These are phyloP conservation scores for Bursaphelenchus okinawaensis DNA, from an alignment of 2,888 invertebrate species.

Conservation along the genomic window DNA sequence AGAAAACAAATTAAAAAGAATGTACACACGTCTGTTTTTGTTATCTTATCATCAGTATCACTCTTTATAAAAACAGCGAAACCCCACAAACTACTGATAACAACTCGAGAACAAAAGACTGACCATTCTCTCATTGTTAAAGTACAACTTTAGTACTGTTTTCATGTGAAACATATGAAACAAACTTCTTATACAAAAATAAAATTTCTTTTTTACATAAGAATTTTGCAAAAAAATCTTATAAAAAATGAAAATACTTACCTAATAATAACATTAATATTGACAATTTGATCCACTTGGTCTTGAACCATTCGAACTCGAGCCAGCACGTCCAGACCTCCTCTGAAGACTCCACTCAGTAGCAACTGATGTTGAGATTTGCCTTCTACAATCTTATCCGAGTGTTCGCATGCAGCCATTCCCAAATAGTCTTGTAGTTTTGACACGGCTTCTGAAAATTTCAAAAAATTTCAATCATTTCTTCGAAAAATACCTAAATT, in stretches of 20 bases:
- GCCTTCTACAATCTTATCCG: slow-evolving; percentile 76
- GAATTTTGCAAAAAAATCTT: background rate
- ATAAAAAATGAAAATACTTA: slow-evolving; percentile 20
- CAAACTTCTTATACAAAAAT: background rate
- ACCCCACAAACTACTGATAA: no score
- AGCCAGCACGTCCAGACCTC: slow-evolving; percentile 64
- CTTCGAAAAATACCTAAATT: slow-evolving; percentile 3
- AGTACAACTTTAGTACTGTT: background rate
- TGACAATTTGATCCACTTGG: slow-evolving; percentile 47
- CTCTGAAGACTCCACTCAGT: slow-evolving; percentile 80
- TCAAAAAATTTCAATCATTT: background rate
- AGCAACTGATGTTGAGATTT: slow-evolving; percentile 75
- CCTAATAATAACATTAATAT: slow-evolving; percentile 50
- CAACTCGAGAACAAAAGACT: no score
- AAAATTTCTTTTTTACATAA: background rate
- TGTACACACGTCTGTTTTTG: no score
- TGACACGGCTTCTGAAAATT: slow-evolving; percentile 68
- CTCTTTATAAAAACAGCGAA: no score
- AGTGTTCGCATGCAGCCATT: slow-evolving; percentile 76
- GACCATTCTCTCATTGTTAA: no score
- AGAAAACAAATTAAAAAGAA: no score
- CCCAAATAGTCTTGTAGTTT: slow-evolving; percentile 77
- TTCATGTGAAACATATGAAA: background rate
- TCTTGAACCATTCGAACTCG: slow-evolving; percentile 47
- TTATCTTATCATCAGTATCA: no score